Percentiles rank a stretch among this genome's conserved stretches.
These are phyloP conservation scores for Euglossa dilemma DNA, from an alignment of 1,140 invertebrate species.

Conservation along the genomic window DNA sequence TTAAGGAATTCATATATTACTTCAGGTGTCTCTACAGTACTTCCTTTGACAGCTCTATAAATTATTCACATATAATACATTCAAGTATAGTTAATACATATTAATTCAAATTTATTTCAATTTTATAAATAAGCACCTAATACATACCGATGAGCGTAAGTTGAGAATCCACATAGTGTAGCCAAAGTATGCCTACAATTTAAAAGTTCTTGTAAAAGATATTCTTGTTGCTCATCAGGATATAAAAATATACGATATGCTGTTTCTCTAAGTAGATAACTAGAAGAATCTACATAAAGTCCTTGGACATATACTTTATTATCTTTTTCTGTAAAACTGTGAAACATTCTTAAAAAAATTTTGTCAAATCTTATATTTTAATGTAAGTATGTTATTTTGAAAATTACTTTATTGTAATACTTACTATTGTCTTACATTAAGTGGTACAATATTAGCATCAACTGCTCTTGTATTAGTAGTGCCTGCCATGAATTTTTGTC, in stretches of 20 bases:
- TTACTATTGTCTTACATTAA: slow-evolving; percentile 89
- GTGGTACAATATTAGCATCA: slow-evolving; percentile 86
- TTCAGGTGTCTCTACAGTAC: slow-evolving; percentile 91
- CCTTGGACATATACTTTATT: slow-evolving; percentile 89
- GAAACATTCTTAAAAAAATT: slow-evolving; percentile 23
- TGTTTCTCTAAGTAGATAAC: slow-evolving; percentile 91
- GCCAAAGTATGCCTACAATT: slow-evolving; percentile 90
- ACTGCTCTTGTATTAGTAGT: slow-evolving; percentile 87
- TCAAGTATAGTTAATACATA: background rate
- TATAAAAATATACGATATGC: slow-evolving; percentile 94
- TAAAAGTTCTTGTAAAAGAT: slow-evolving; percentile 88
- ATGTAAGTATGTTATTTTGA: slow-evolving; percentile 14
- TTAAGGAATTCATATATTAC: slow-evolving; percentile 92
- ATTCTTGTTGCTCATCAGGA: slow-evolving; percentile 90
- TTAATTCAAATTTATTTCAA: background rate
- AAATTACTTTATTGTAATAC: slow-evolving; percentile 71
- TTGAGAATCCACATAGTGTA: slow-evolving; percentile 92
- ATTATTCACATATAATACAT: slow-evolving; percentile 12
- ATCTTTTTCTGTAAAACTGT: slow-evolving; percentile 89
- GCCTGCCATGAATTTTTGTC: slow-evolving; percentile 93
- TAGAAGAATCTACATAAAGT: slow-evolving; percentile 91
- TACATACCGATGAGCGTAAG: slow-evolving; percentile 91
- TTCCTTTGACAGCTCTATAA: slow-evolving; percentile 90
- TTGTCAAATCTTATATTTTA: background rate
- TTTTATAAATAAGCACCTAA: slow-evolving; percentile 33